phyloP scores from a whole-genome alignment of 2,888 invertebrate genomes.

The Pharmacophagus antenor region DNA sequence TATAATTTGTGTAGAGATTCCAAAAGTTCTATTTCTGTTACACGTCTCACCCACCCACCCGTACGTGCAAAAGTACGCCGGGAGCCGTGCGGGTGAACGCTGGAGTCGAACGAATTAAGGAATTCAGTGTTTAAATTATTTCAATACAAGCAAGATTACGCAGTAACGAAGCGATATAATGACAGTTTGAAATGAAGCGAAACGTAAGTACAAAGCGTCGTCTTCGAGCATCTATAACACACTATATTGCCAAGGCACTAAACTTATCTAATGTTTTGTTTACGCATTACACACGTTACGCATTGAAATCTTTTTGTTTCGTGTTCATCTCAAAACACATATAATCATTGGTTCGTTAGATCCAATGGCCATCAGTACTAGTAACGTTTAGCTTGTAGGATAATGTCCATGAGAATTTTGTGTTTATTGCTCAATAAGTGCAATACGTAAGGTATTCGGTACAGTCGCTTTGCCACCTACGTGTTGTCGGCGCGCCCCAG shows the following conservation, averaged over 20 bases:
- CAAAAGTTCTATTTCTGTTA: slow-evolving; percentile 78
- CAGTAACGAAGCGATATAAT: slow-evolving; percentile 34
- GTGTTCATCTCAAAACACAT: neutral
- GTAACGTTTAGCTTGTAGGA: slow-evolving; percentile 36
- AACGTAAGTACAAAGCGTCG: slow-evolving; percentile 63
- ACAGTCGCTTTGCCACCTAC: slow-evolving; percentile 51
- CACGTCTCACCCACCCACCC: slow-evolving; percentile 56
- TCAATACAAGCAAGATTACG: slow-evolving; percentile 19
- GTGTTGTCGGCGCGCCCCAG: slow-evolving; percentile 49
- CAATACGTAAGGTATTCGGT: slow-evolving; percentile 46
- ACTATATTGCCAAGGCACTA: slow-evolving; percentile 52
- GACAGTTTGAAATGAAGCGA: slow-evolving; percentile 67
- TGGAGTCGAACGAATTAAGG: slow-evolving; percentile 49
- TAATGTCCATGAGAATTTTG: slow-evolving; percentile 16
- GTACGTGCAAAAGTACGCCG: slow-evolving; percentile 52
- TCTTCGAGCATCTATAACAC: slow-evolving; percentile 32
- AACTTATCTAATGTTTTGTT: slow-evolving; percentile 64
- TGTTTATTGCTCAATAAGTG: slow-evolving; percentile 34
- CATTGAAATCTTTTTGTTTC: neutral
- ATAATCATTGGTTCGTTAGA: neutral
- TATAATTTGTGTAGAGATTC: slow-evolving; percentile 77
- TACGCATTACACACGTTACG: too few species aligned
- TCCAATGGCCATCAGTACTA: neutral
- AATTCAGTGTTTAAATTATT: slow-evolving; percentile 47
- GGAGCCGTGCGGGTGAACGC: slow-evolving; percentile 59